Evolutionary conservation across 2,797 vertebrate species (phyloP), one percentile per base, ranked within the genome.

Genomic region (Pampus argenteus): DNA sequence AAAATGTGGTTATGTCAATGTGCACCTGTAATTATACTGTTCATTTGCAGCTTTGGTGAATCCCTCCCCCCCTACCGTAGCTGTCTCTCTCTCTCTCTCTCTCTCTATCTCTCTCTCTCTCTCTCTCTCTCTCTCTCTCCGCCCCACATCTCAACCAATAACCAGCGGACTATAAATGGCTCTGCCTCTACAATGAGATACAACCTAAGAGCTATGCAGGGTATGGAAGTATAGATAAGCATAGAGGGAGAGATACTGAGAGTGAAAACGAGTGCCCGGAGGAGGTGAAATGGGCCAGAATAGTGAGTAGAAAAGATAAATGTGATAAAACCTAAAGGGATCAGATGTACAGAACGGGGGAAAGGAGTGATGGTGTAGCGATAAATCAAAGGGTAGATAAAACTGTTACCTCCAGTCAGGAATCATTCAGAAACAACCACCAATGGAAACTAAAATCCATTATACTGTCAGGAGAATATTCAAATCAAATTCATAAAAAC

Each of bases 131-230:
- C n/a, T 62, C 13, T 31, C 18, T 68, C 70, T 52, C 9, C 40
- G 3, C 64, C 71, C 67, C 40, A 57, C 50, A 65, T 79, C 69
- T 75, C 63, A 45, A 42, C 81, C 76, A 89, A 77, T 84, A 84
- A 78, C 56, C 63, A 48, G 65, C 34, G 63, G 65, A 61, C 26
- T 82, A 51, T 79, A 76, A 77, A 69, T 78, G 75, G 63, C 62
- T 77, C 57, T 63, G 66, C 63, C 62, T 70, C 52, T 70, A 81
- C 66, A 47, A 73, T 79, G 59, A 66, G 52, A 75, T 77, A 64
- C 44, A 72, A 74, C 63, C 51, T 14, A 10, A 40, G 54, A 56
- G 48, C 57, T 52, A 42, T 55, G 48, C 34, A 62, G 56, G 25
- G 29, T 47, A 36, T 69, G 48, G 55, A 52, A 66, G 55, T 11